These are phyloP conservation scores for Micoletzkya japonica DNA, from an alignment of 2,888 invertebrate genomes.

Conservation along the genomic window DNA sequence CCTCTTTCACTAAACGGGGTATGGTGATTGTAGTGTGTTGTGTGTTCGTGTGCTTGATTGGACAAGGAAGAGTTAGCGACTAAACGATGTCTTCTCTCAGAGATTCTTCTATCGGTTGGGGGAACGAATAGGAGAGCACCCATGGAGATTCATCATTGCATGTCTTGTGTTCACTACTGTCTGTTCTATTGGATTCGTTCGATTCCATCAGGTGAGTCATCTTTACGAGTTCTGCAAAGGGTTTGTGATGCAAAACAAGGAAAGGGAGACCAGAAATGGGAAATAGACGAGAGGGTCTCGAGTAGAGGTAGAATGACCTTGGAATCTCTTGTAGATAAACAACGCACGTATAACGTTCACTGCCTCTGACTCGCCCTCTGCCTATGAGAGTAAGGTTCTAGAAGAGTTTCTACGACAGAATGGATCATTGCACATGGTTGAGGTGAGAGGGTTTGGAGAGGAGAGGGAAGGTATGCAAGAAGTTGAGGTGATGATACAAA, in stretches of 20 bases:
- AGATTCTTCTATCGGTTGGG: slow-evolving; percentile 44
- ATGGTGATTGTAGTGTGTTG: no score
- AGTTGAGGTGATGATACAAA: slow-evolving; percentile 39
- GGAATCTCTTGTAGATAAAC: slow-evolving; percentile 39
- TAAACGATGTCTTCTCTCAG: slow-evolving; percentile 33
- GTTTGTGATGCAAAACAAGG: no score
- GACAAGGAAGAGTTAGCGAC: no score
- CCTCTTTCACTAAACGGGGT: no score
- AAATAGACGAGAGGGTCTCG: no score
- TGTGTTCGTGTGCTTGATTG: no score
- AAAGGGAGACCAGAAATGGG: no score
- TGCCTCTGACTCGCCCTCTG: slow-evolving; percentile 45
- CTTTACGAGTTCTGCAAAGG: no score
- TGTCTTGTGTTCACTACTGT: slow-evolving; percentile 37
- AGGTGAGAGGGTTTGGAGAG: slow-evolving; percentile 33
- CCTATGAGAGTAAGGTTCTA: slow-evolving; percentile 41
- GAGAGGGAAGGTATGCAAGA: not conserved
- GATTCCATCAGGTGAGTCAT: slow-evolving; percentile 46
- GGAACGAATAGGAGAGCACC: slow-evolving; percentile 44
- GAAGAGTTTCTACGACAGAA: slow-evolving; percentile 49
- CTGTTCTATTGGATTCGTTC: slow-evolving; percentile 44
- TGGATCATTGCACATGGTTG: slow-evolving; percentile 50
- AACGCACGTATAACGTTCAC: slow-evolving; percentile 53
- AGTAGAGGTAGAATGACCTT: not conserved
- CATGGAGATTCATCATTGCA: slow-evolving; percentile 40